phyloP scores from a whole-genome alignment of 2,888 invertebrate species.

The Microctonus brassicae region DNA sequence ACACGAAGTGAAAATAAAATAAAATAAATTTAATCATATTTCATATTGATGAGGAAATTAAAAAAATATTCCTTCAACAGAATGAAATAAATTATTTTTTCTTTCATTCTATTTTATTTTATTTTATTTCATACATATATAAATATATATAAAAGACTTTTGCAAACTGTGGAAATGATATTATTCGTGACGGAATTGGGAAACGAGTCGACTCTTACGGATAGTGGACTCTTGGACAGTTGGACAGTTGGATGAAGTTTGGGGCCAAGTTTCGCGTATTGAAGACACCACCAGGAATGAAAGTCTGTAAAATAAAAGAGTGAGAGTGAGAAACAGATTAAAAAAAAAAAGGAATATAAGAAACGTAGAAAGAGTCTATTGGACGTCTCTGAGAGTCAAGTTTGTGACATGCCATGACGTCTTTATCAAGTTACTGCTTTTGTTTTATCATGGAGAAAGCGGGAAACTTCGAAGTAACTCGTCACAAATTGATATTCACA shows the following conservation, averaged over 20 bases:
- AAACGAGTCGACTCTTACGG: conserved; percentile 25
- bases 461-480: background rate
- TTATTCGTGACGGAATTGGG: conserved; percentile 53
- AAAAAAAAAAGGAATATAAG: conserved; percentile 17
- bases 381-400: conserved; percentile 34
- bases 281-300: conserved; percentile 5
- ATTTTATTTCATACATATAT: no score
- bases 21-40: no score
- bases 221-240: conserved; percentile 58
- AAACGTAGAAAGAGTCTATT: conserved; percentile 12
- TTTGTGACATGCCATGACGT: conserved; percentile 44
- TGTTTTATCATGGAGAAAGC: conserved; percentile 43
- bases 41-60: no score
- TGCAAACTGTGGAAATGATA: conserved; percentile 46
- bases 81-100: background rate
- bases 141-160: no score
- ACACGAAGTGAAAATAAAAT: no score
- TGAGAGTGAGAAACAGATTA: conserved; percentile 29
- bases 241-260: conserved; percentile 56
- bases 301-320: conserved; percentile 22
- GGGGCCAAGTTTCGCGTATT: conserved; percentile 33
- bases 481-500: conserved; percentile 3
- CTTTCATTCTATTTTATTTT: no score
- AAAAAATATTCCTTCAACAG: no score
- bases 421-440: conserved; percentile 59